phyloP scores from a whole-genome alignment of 2,888 invertebrate species.

The Clusia tigrina region DNA sequence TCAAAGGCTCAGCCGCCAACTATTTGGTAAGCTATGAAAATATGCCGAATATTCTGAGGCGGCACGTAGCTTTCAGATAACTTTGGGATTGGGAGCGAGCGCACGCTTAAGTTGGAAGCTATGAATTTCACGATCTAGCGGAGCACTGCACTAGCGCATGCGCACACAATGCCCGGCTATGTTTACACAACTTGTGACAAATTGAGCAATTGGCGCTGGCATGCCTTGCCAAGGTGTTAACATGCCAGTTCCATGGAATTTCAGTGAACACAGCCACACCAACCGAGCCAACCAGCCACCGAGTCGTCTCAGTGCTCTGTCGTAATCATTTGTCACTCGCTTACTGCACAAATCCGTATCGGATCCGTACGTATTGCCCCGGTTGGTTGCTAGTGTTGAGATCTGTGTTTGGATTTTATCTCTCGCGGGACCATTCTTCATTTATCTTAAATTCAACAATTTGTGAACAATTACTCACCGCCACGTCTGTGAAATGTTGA shows the following conservation, averaged over 20 bases:
- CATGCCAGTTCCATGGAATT: conserved; percentile 20
- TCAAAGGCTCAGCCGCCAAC: neutral
- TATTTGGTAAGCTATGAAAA: neutral
- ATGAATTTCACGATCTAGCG: neutral
- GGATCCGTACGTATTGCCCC: conserved; percentile 36
- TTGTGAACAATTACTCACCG: conserved; percentile 43
- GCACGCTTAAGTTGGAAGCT: conserved; percentile 1
- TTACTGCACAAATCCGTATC: neutral
- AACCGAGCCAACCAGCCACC: neutral
- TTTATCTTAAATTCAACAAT: conserved; percentile 43
- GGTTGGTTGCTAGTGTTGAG: conserved; percentile 32
- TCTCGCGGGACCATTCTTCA: conserved; percentile 32
- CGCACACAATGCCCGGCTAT: neutral
- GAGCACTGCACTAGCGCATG: neutral
- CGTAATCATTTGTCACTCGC: conserved; percentile 47
- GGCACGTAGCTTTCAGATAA: neutral
- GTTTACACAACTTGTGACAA: conserved; percentile 25
- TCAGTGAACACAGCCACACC: neutral
- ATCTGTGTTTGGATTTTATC: conserved; percentile 31
- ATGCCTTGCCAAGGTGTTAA: conserved; percentile 16
- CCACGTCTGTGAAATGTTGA: conserved; percentile 2
- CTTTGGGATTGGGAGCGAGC: neutral
- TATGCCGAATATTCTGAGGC: no score
- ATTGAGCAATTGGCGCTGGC: conserved; percentile 58
- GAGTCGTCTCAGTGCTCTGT: neutral